Base-by-base conservation (phyloP, 2,888 invertebrate genomes). In the Fragum sueziense region DNA sequence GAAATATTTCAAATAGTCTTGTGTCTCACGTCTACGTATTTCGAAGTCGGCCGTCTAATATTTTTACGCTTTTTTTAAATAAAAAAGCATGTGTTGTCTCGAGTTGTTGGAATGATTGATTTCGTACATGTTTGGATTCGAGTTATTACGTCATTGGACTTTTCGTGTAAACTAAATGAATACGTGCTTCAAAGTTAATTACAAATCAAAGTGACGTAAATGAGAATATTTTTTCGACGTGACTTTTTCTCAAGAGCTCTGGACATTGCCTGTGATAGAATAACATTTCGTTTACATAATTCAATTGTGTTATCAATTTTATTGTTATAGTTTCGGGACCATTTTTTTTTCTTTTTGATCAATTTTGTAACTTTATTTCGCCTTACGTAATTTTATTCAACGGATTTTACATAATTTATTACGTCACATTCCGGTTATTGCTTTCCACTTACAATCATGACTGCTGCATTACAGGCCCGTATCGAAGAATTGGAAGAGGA, bases 401-500 rank as follows among this genome's bases (percentile, higher is more conserved):
- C 69, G 47, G 37, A n/a, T 52, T n/a, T 14, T 69, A 29, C 17
- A 47, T 9, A 47, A 4, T 14, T 47, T 41, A 37, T n/a, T 25
- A 25, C 20, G 9, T 54, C 11, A 70, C 57, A 37, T 57, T 59
- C 61, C 59, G 41, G 34, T 67, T 41, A 27, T 34, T 37, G 22
- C 33, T 27, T 41, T 41, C 41, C 54, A 29, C 27, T 73, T 59
- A 67, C 27, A 47, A 79, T 52, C 29, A 80, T 80, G 84, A 76
- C 79, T 31, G 69, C 70, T 57, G 62, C 57, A 62, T 84, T 84
- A 72, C 84, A 84, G 84, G 84, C 94, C 96, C 91, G 99, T 93
- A 99, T 99, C 94, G 99, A 99, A 94, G 99, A 99, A 94, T 95
- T 99, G 93, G 99, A 99, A 94, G 99, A 99, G 93, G 99, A 99